These are phyloP conservation scores for Tanypteryx hageni DNA, from an alignment of 2,888 invertebrate species.

Conservation along the genomic window DNA sequence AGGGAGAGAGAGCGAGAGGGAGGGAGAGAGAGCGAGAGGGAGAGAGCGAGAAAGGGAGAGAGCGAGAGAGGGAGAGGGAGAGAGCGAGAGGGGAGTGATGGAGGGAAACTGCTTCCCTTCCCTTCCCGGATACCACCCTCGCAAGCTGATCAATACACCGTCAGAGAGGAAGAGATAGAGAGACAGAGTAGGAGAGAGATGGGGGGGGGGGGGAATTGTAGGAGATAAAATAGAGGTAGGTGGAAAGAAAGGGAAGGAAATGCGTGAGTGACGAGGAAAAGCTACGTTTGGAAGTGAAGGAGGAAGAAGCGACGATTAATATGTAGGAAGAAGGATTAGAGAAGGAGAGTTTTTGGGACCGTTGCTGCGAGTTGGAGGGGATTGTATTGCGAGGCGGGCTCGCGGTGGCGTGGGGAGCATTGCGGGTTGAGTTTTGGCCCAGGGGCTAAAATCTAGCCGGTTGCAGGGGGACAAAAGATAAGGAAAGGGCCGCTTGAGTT, in stretches of 20 bases:
- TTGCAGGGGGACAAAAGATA: too few relatives aligned
- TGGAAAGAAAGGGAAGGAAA: neutral
- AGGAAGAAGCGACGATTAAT: neutral
- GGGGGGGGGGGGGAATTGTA: neutral
- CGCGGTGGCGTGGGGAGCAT: too few relatives aligned
- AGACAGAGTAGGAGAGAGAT: neutral
- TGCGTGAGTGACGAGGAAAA: neutral
- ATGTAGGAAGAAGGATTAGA: neutral
- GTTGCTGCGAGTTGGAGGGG: too few relatives aligned
- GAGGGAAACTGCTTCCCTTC: neutral
- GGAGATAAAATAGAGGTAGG: neutral
- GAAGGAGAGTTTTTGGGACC: neutral
- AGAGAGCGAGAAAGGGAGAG: too few relatives aligned
- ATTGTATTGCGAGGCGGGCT: too few relatives aligned
- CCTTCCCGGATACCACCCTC: neutral
- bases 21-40: too few relatives aligned
- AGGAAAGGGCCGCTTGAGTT: too few relatives aligned
- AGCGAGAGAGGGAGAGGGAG: too few relatives aligned
- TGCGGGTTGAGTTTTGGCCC: too few relatives aligned
- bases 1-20: too few relatives aligned
- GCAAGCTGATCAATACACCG: slow-evolving; percentile 31
- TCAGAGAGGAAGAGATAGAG: neutral
- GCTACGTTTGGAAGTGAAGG: neutral
- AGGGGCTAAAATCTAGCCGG: too few relatives aligned
- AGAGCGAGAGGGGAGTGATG: neutral